Evolutionary conservation across 2,797 vertebrate genomes (phyloP).

Genomic region (Arctocebus calabarensis): DNA sequence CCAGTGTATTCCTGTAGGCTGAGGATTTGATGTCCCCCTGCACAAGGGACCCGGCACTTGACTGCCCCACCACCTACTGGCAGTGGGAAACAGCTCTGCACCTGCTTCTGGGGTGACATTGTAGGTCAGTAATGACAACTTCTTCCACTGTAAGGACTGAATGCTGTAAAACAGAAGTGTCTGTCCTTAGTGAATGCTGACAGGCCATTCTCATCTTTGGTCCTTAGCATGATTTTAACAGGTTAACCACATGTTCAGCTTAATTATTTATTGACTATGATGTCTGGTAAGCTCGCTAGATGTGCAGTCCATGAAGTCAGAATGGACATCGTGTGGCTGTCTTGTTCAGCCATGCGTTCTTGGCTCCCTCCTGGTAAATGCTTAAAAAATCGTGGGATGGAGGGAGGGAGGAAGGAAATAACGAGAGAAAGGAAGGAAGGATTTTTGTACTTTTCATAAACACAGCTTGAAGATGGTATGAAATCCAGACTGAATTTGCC

Average conservation of each 20-base stretch:
- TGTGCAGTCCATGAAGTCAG: not conserved
- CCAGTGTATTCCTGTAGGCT: not conserved
- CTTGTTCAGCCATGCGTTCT: not conserved
- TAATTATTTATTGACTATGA: constrained; percentile 12
- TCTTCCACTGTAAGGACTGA: not conserved
- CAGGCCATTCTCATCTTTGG: not conserved
- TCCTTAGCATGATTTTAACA: not conserved
- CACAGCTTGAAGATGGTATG: not conserved
- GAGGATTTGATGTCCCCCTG: not conserved
- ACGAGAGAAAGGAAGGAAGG: too few species aligned
- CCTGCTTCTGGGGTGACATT: not conserved
- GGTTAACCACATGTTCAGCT: not conserved
- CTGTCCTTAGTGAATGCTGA: not conserved
- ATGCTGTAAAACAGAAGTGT: not conserved
- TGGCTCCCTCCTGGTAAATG: not conserved
- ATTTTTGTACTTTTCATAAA: constrained; percentile 15
- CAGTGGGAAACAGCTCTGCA: not conserved
- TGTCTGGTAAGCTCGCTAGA: not conserved
- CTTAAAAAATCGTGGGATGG: not conserved
- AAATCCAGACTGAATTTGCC: constrained; percentile 18
- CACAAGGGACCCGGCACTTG: not conserved
- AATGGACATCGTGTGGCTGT: not conserved
- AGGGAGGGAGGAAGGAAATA: not conserved
- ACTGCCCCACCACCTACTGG: not conserved
- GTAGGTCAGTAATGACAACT: not conserved